phyloP scores from a whole-genome alignment of 2,797 vertebrate genomes.

The Acestrorhynchus altus region DNA sequence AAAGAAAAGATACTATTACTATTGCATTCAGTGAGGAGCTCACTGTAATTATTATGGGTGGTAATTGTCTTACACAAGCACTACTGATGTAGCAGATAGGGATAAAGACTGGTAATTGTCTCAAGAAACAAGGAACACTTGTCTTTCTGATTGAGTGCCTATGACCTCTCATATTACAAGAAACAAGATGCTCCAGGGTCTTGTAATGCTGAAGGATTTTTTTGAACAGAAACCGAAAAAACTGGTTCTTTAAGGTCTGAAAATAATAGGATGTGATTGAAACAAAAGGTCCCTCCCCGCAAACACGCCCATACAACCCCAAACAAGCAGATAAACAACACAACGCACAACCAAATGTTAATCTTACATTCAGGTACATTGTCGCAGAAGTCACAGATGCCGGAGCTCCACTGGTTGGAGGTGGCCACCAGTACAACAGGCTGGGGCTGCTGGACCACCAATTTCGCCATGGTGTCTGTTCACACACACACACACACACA shows the following conservation, averaged over 20 bases:
- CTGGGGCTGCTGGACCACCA: constrained; percentile 42
- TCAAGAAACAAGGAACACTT: no score
- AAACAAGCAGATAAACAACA: not conserved
- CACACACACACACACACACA: not conserved
- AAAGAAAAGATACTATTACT: no score
- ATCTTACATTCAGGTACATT: constrained; percentile 47
- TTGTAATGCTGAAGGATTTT: not conserved
- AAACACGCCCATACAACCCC: not conserved
- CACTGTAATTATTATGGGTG: no score
- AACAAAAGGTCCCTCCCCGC: no score
- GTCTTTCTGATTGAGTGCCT: not conserved
- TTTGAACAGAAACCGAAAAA: not conserved
- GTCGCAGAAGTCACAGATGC: constrained; percentile 51
- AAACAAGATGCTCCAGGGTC: not conserved
- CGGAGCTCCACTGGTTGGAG: constrained; percentile 47
- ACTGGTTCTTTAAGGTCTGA: not conserved
- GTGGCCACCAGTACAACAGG: not conserved
- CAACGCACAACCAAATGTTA: not conserved
- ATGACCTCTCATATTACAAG: not conserved
- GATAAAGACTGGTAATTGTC: no score
- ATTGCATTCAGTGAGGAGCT: no score
- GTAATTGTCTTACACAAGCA: no score
- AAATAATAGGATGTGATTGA: no score
- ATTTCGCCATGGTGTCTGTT: constrained; percentile 10
- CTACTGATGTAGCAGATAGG: no score